A percentile compares a stretch with the other conserved stretches of the same genome.
phyloP scores from a whole-genome alignment of 2,888 invertebrate genomes.

The Hydriomena furcata region DNA sequence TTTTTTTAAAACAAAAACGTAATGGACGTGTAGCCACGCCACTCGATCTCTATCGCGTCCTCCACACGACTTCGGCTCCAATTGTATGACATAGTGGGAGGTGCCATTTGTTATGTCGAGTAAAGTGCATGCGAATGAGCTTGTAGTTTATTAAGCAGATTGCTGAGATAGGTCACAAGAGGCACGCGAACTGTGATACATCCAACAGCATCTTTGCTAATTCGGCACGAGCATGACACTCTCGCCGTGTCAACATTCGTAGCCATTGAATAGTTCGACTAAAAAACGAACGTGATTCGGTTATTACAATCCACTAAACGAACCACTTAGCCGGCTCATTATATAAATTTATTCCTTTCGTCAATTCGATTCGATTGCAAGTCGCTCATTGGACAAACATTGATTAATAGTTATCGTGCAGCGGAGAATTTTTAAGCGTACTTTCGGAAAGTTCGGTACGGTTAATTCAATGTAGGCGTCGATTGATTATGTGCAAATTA shows the following conservation, averaged over 20 bases:
- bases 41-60: conserved; percentile 48
- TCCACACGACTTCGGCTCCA: conserved; percentile 45
- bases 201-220: conserved; percentile 51
- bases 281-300: conserved; percentile 75
- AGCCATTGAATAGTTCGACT: conserved; percentile 55
- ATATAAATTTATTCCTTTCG: conserved; percentile 70
- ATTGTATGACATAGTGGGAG: conserved; percentile 62
- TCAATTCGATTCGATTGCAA: conserved; percentile 74
- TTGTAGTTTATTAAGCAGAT: conserved; percentile 58
- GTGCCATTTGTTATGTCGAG: conserved; percentile 63
- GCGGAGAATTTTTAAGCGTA: conserved; percentile 44
- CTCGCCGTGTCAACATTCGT: conserved; percentile 62
- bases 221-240: conserved; percentile 46
- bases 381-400: conserved; percentile 54
- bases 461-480: conserved; percentile 38
- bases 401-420: conserved; percentile 57
- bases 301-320: conserved; percentile 69
- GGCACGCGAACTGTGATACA: conserved; percentile 50
- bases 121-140: conserved; percentile 54
- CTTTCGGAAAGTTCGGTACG: conserved; percentile 23
- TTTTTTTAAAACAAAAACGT: conserved; percentile 11
- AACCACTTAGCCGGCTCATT: conserved; percentile 72
- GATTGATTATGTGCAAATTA: conserved; percentile 59
- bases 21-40: conserved; percentile 21
- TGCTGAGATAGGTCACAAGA: conserved; percentile 56